Base-by-base conservation (phyloP, 1,140 invertebrate genomes). In the Himalopsyche phryganea region DNA sequence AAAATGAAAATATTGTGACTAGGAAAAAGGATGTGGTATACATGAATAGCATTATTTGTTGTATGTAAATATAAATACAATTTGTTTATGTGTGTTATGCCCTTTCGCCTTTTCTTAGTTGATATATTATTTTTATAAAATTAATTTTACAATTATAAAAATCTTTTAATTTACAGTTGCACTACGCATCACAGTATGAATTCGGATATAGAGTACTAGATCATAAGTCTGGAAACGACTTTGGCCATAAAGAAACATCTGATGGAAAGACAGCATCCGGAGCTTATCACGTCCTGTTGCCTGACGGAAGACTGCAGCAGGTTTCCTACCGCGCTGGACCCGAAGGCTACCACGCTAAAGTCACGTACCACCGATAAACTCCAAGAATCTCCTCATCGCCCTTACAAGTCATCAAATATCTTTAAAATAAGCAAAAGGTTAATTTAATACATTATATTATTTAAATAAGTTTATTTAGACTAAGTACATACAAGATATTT, bases 311-410 rank as follows among this genome's bases (percentile, higher is more conserved):
- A 56, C 75, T 85, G 61, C 88, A 91, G 74, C 83, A 83, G 53
- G 89, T 92, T 19, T 79, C 82, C 44, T 92, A 92, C 73, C 85
- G 81, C 53, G 89, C 87, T 0, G 89, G 90, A 58, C 80, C 84
- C 23, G 76, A 73, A 42, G 89, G 89, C 7, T 92, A 85, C 71
- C 86, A 89, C 67, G 88, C 89, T 9, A 81, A 86, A 62, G 86
- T 91, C 19, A 83, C 84, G 7, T 91, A 88, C 69, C 78, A 83
- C n/a, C 53, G 35, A 55, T 1, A 32, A 49, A 14, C 5, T 18
- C 20, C 4, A 46, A 46, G 11, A 46, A 46, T 28, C 23, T 28
- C 23, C 23, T 5, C 3, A 3, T 9, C 23, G 3, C 23, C 23
- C 23, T 28, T n/a, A n/a, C n/a, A n/a, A n/a, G n/a, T n/a, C n/a